phyloP scores from a whole-genome alignment of 2,113 vertebrate genomes.

The Pangasianodon gigas region DNA sequence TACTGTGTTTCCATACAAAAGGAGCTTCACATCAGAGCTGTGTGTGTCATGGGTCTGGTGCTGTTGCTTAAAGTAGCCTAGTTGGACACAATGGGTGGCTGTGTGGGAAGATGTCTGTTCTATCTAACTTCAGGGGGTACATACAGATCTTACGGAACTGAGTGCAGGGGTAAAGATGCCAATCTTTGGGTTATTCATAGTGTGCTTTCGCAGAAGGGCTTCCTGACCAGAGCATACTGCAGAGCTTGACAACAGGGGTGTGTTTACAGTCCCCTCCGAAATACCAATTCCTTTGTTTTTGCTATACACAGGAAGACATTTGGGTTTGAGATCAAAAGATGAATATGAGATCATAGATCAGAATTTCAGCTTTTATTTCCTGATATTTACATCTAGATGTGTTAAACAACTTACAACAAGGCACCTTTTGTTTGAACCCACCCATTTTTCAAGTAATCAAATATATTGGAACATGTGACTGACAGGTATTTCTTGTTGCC shows the following conservation, averaged over 20 bases:
- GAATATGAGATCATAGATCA: neutral
- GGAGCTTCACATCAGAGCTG: neutral
- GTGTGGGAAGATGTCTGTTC: constrained; percentile 71
- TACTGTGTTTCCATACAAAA: constrained; percentile 17
- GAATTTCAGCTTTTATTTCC: neutral
- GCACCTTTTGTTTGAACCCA: neutral
- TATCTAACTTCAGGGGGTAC: constrained; percentile 65
- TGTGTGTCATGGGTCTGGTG: constrained; percentile 48
- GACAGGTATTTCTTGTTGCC: too few species aligned
- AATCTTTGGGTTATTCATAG: constrained; percentile 67
- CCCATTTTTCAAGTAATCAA: neutral
- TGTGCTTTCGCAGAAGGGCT: constrained; percentile 64
- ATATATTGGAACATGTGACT: too few species aligned
- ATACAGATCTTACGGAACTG: constrained; percentile 64
- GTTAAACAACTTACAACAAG: too few species aligned
- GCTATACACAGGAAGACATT: neutral
- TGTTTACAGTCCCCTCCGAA: neutral
- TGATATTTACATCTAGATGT: neutral
- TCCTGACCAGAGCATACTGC: constrained; percentile 58
- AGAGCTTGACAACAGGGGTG: constrained; percentile 42
- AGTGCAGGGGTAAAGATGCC: constrained; percentile 52
- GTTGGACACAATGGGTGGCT: constrained; percentile 60
- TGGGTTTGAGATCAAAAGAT: neutral
- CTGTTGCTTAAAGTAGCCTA: constrained; percentile 58
- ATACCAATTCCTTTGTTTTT: neutral